Conservation (phyloP, 1,140 invertebrate genomes). For the Diorhabda sublineata region DNA sequence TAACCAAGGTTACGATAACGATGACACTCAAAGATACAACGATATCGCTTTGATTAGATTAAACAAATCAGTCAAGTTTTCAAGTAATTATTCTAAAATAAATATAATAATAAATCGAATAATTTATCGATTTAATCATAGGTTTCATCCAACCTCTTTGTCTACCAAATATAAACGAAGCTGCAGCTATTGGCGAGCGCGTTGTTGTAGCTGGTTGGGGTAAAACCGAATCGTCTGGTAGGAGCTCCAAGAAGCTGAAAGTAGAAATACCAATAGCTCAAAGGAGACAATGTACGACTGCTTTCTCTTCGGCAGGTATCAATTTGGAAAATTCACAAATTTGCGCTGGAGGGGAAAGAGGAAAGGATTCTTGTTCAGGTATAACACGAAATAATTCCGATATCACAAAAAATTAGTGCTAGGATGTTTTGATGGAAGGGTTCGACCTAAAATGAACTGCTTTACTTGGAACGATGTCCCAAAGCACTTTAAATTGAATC, state of each 20-base stretch:
- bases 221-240: constrained; percentile 48
- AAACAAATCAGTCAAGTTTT: constrained; percentile 26
- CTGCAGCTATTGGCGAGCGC: constrained; percentile 37
- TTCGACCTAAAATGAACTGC: too few relatives aligned
- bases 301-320: constrained; percentile 48
- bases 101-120: background rate
- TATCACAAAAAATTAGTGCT: too few relatives aligned
- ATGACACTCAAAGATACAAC: constrained; percentile 27
- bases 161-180: constrained; percentile 50
- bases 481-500: too few relatives aligned
- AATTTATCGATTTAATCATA: constrained; percentile 23
- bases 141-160: constrained; percentile 63
- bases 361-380: constrained; percentile 61
- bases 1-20: constrained; percentile 37
- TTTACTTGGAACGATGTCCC: too few relatives aligned
- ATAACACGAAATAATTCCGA: background rate
- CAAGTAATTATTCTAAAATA: constrained; percentile 30
- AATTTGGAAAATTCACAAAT: constrained; percentile 50
- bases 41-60: constrained; percentile 43
- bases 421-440: too few relatives aligned
- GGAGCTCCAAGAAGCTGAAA: constrained; percentile 46
- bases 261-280: constrained; percentile 48
- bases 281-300: constrained; percentile 43
- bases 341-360: constrained; percentile 57
- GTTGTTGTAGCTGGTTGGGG: constrained; percentile 65